phyloP scores from a whole-genome alignment of 2,797 vertebrate genomes.

The Carduelis carduelis region DNA sequence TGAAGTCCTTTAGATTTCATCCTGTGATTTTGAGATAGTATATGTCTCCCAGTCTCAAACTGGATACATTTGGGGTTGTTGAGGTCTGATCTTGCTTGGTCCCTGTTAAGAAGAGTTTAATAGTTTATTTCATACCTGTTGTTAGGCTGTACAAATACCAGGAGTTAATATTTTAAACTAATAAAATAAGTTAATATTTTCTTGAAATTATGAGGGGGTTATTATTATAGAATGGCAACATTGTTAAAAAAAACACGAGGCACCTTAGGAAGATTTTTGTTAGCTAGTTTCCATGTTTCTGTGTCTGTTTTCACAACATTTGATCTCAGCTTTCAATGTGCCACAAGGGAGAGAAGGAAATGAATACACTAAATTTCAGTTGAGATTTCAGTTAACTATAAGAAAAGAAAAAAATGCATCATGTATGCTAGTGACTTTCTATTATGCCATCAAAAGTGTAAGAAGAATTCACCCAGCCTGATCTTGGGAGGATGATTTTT shows the following conservation, averaged over 20 bases:
- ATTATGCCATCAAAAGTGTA: not conserved
- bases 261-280: not conserved
- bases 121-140: not conserved
- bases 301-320: not conserved
- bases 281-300: not conserved
- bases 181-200: not conserved
- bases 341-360: not conserved
- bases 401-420: not conserved
- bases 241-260: not conserved
- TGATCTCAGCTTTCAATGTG: not conserved
- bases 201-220: not conserved
- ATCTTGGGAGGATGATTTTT: not conserved
- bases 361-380: not conserved
- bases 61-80: not conserved
- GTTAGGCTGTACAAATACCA: not conserved
- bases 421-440: not conserved
- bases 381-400: not conserved
- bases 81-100: not conserved
- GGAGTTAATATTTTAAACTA: not conserved
- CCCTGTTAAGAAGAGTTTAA: not conserved
- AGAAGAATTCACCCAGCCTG: not conserved
- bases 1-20: not conserved
- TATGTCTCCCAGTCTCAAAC: not conserved
- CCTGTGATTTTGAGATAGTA: not conserved
- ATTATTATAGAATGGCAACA: not conserved